phyloP scores from a whole-genome alignment of 2,888 invertebrate genomes.

The Tanytarsus gracilentus region DNA sequence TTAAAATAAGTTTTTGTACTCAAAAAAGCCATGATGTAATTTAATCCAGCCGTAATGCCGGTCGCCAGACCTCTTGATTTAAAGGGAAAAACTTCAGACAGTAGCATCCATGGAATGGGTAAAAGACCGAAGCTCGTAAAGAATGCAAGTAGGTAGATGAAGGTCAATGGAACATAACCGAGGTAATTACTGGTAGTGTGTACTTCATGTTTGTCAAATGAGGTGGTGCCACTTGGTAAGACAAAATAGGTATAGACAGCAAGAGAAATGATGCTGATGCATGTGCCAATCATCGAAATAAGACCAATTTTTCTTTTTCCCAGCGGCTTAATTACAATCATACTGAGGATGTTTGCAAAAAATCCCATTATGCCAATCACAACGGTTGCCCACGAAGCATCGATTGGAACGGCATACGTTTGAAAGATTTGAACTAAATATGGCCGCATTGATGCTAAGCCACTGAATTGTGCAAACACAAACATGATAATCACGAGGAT shows the following conservation, averaged over 20 bases:
- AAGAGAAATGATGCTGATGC: slow-evolving; percentile 42
- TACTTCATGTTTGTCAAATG: slow-evolving; percentile 39
- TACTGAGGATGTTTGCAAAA: slow-evolving; percentile 42
- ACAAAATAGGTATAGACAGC: slow-evolving; percentile 43
- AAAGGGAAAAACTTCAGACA: slow-evolving; percentile 51
- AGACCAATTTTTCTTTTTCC: slow-evolving; percentile 47
- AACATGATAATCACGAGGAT: slow-evolving; percentile 47
- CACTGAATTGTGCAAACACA: slow-evolving; percentile 47
- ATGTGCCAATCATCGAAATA: slow-evolving; percentile 43
- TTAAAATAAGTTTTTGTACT: slow-evolving; percentile 49
- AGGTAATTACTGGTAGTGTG: neutral
- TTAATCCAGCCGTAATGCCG: slow-evolving; percentile 44
- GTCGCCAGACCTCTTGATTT: slow-evolving; percentile 36
- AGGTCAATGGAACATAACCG: slow-evolving; percentile 37
- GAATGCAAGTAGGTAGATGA: slow-evolving; percentile 31
- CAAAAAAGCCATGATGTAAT: slow-evolving; percentile 47
- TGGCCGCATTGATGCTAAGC: slow-evolving; percentile 46
- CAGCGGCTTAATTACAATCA: slow-evolving; percentile 42
- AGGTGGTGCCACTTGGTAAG: slow-evolving; percentile 42
- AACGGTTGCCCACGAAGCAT: slow-evolving; percentile 46
- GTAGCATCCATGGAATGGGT: slow-evolving; percentile 48
- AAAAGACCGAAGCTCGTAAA: slow-evolving; percentile 36
- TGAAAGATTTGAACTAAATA: slow-evolving; percentile 50
- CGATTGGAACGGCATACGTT: slow-evolving; percentile 37
- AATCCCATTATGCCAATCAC: slow-evolving; percentile 46